A percentile compares a stretch with the other conserved stretches of the same genome.
These are phyloP conservation scores for Nymphalis c-album DNA, from an alignment of 2,888 invertebrate genomes.

Conservation along the genomic window DNA sequence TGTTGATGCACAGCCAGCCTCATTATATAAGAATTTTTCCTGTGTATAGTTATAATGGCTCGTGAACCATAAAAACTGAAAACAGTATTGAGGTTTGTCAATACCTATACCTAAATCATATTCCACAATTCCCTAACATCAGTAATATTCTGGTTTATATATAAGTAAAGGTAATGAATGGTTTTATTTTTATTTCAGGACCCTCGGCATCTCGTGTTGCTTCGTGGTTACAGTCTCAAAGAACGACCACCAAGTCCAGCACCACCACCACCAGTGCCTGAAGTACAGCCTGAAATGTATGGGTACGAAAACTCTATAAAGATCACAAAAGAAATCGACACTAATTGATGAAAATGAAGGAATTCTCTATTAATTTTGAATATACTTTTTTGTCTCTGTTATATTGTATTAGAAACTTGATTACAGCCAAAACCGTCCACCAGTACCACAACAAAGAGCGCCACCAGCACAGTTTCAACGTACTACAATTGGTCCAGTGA, in stretches of 20 bases:
- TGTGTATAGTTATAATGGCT: too few species aligned
- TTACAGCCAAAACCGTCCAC: constrained; percentile 21
- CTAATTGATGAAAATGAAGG: too few species aligned
- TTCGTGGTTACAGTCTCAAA: constrained; percentile 87
- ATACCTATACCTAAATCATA: too few species aligned
- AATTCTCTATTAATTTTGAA: not conserved
- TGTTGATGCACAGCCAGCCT: too few species aligned
- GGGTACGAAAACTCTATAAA: constrained; percentile 49
- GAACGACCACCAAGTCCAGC: constrained; percentile 85
- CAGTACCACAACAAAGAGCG: constrained; percentile 28
- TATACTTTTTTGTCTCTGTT: not conserved
- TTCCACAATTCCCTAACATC: too few species aligned
- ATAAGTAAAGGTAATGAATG: not conserved
- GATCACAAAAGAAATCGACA: too few species aligned
- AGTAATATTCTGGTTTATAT: too few species aligned
- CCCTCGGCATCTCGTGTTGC: constrained; percentile 89
- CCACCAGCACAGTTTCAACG: constrained; percentile 41
- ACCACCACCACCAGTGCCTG: constrained; percentile 80
- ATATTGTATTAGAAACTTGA: not conserved
- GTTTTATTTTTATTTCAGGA: constrained; percentile 68
- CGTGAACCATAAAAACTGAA: too few species aligned
- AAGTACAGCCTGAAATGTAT: constrained; percentile 65
- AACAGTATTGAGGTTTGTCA: too few species aligned
- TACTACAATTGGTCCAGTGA: constrained; percentile 36
- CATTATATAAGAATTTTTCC: too few species aligned